Conservation (phyloP, 2,113 vertebrate genomes). For the Circaetus cinerascens region DNA sequence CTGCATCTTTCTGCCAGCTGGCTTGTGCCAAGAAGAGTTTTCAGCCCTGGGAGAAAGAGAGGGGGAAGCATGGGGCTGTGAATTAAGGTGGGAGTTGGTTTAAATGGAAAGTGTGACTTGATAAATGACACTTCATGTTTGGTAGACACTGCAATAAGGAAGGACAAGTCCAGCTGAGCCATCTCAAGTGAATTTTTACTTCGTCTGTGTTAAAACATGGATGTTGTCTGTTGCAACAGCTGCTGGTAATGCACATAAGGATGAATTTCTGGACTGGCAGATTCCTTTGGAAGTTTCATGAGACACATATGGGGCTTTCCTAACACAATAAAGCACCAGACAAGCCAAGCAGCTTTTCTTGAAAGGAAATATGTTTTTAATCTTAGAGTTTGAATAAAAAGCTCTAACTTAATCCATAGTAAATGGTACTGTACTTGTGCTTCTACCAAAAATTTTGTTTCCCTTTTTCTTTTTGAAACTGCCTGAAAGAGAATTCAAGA, state of each 20-base stretch:
- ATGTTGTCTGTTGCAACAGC: accelerated
- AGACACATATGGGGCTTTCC: not conserved
- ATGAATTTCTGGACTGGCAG: not conserved
- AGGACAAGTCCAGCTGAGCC: not conserved
- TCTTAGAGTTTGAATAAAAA: not conserved
- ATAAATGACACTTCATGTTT: not conserved
- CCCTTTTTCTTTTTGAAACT: not conserved
- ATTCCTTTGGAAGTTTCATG: not conserved
- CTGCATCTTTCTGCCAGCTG: not conserved
- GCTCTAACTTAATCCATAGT: not conserved
- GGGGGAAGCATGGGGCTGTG: not conserved
- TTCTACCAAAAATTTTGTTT: not conserved
- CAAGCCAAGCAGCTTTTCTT: not conserved
- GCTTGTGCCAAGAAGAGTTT: not conserved
- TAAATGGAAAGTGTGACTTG: not conserved
- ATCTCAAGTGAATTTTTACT: not conserved
- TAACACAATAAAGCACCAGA: not conserved
- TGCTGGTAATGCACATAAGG: not conserved
- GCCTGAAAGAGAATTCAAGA: not conserved
- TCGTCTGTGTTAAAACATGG: not conserved
- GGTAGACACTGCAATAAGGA: not conserved
- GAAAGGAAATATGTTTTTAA: not conserved
- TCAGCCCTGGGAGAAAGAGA: not conserved
- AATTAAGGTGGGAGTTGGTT: not conserved
- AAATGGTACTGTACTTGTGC: not conserved